phyloP scores from a whole-genome alignment of 2,797 vertebrate genomes.

The Lepidocolaptes lacrymiger region DNA sequence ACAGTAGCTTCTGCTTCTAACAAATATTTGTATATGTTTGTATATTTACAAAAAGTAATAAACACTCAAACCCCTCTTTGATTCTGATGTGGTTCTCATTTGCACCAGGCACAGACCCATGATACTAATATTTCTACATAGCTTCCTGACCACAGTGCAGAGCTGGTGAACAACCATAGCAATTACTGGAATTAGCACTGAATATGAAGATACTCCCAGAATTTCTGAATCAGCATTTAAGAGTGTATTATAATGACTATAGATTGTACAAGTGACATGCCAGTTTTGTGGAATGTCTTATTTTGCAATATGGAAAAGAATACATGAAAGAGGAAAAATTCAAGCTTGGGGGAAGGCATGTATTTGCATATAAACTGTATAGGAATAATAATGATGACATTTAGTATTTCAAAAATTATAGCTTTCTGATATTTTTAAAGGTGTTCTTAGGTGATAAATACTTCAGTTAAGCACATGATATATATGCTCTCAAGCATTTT shows the following conservation, averaged over 20 bases:
- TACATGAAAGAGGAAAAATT: background rate
- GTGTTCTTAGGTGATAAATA: slow-evolving; percentile 24
- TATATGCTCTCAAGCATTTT: background rate
- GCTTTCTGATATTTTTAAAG: slow-evolving; percentile 27
- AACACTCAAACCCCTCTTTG: background rate
- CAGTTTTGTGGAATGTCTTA: background rate
- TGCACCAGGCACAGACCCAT: background rate
- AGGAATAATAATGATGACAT: background rate
- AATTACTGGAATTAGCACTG: background rate
- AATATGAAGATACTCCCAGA: background rate
- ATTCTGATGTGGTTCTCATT: background rate
- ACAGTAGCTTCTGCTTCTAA: background rate
- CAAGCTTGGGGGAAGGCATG: background rate
- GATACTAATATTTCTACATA: background rate
- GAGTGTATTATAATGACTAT: background rate
- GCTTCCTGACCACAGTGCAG: background rate
- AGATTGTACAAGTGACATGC: background rate
- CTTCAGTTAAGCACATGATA: background rate
- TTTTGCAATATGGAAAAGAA: background rate
- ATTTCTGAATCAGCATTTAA: background rate
- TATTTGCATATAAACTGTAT: slow-evolving; percentile 3
- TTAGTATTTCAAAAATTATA: background rate
- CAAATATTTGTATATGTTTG: background rate
- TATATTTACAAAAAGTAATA: background rate
- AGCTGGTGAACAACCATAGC: background rate